Percentiles rank a stretch among this genome's conserved stretches.
Evolutionary conservation across 2,888 invertebrate genomes (phyloP).

Genomic region (Colostygia pectinataria): DNA sequence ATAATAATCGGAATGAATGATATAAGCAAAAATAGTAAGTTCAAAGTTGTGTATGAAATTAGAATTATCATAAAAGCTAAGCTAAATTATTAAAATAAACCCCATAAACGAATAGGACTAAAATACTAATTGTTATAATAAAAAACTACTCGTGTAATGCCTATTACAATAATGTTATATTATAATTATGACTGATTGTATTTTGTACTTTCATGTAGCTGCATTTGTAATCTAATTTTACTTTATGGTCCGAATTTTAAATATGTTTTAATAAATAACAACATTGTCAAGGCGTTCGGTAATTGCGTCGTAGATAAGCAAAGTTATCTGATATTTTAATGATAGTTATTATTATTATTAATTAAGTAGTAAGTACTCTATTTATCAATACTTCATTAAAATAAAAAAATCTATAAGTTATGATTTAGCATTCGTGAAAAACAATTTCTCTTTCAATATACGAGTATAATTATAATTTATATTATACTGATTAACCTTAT

Average conservation of each 20-base stretch:
- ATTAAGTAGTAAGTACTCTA: background rate
- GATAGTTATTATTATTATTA: background rate
- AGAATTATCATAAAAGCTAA: no score
- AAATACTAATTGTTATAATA: no score
- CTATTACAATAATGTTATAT: background rate
- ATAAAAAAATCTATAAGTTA: constrained; percentile 2
- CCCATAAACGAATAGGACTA: no score
- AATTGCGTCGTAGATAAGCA: background rate
- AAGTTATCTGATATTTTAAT: background rate
- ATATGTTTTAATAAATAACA: constrained; percentile 2
- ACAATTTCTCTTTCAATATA: background rate
- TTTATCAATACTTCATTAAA: constrained; percentile 1
- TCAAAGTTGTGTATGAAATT: no score
- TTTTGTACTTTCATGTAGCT: constrained; percentile 61
- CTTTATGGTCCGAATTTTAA: constrained; percentile 70
- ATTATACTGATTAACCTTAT: constrained; percentile 19
- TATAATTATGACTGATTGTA: constrained; percentile 41
- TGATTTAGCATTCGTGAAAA: constrained; percentile 4
- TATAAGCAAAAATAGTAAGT: no score
- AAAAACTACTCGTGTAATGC: no score
- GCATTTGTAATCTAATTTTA: constrained; percentile 55
- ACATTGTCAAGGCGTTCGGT: background rate
- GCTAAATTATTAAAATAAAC: no score
- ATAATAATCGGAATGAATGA: no score
- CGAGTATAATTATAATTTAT: constrained; percentile 6